Evolutionary conservation across 2,113 vertebrate species (phyloP).

Genomic region (Laticauda colubrina): DNA sequence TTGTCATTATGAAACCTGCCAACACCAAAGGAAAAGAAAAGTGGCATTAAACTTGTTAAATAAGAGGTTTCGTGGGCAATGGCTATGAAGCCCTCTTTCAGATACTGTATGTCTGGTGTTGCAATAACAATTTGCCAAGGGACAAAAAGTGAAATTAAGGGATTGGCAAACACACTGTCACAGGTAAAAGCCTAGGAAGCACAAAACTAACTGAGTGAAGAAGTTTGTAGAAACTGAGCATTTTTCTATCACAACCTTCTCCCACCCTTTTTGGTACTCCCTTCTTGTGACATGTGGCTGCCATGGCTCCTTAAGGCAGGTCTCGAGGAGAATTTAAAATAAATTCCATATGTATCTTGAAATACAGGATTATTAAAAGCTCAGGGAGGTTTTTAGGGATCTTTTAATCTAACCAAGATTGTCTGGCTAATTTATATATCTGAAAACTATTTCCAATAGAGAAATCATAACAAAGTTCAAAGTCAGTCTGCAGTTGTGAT

Average conservation of each 20-base stretch:
- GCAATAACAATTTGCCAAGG: background rate
- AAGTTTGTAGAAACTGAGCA: background rate
- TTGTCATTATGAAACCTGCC: constrained; percentile 21
- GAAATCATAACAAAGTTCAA: constrained; percentile 31
- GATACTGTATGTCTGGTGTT: background rate
- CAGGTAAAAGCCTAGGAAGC: background rate
- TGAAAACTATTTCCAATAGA: background rate
- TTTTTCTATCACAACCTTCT: background rate
- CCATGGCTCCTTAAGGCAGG: background rate
- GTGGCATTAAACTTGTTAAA: background rate
- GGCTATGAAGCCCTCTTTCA: background rate
- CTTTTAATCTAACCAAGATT: background rate
- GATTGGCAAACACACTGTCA: background rate
- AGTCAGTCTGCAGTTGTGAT: background rate
- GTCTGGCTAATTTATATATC: constrained; percentile 15
- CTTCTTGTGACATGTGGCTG: background rate
- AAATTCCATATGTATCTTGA: constrained; percentile 14
- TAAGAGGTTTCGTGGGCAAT: background rate
- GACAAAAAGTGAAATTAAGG: background rate
- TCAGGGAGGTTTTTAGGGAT: background rate
- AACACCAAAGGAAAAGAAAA: constrained; percentile 15
- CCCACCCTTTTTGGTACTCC: background rate
- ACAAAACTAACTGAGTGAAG: background rate
- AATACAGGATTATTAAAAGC: constrained; percentile 2
- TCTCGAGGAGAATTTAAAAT: background rate